A percentile compares a stretch with the other conserved stretches of the same genome.
Evolutionary conservation across 2,113 vertebrate genomes (phyloP).

Genomic region (Platichthys flesus): DNA sequence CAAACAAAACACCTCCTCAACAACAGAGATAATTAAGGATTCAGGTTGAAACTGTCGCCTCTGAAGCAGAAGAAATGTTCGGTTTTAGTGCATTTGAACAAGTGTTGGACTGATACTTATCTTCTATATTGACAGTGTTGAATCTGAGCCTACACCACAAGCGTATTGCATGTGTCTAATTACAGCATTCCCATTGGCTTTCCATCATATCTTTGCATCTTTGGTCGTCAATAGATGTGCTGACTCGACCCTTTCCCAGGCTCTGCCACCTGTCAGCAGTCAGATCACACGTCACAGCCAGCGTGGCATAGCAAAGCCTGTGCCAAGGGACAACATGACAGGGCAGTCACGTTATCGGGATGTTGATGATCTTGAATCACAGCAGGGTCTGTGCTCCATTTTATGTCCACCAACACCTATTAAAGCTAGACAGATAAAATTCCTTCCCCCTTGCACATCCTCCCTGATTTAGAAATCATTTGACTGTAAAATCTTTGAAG

Average conservation of each 20-base stretch:
- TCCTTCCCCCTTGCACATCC: constrained; percentile 12
- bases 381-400: neutral
- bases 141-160: neutral
- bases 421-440: constrained; percentile 9
- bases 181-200: constrained; percentile 3
- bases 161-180: constrained; percentile 21
- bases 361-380: constrained; percentile 28
- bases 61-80: neutral
- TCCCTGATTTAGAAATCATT: constrained; percentile 24
- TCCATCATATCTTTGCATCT: constrained; percentile 14
- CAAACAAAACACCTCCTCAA: constrained; percentile 48
- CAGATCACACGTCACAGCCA: constrained; percentile 44
- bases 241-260: constrained; percentile 41
- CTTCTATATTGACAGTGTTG: constrained; percentile 5
- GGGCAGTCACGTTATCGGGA: constrained; percentile 4
- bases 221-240: constrained; percentile 28
- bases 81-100: neutral
- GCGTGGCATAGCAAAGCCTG: constrained; percentile 12
- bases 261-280: constrained; percentile 61
- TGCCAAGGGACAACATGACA: constrained; percentile 41
- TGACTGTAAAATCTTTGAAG: constrained; percentile 25
- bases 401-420: constrained; percentile 29
- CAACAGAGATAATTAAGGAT: constrained; percentile 41
- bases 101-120: neutral
- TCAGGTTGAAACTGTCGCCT: neutral